phyloP scores from a whole-genome alignment of 2,888 invertebrate genomes.

The Thyatira batis region DNA sequence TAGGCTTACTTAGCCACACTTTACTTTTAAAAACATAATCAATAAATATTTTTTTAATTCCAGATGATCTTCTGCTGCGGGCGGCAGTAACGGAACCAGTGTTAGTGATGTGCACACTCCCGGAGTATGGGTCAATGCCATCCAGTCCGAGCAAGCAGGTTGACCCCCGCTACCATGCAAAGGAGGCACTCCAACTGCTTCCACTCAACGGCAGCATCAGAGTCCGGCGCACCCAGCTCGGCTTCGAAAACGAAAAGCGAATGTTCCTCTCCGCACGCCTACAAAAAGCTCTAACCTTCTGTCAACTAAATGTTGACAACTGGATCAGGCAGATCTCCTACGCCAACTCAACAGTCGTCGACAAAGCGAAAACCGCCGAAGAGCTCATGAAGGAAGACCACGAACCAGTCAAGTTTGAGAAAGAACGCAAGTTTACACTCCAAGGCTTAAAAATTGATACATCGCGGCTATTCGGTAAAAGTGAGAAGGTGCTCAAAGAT shows the following conservation, averaged over 20 bases:
- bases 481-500: constrained; percentile 77
- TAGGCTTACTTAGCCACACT: too few relatives aligned
- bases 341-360: constrained; percentile 64
- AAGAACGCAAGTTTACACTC: constrained; percentile 77
- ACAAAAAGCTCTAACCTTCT: constrained; percentile 85
- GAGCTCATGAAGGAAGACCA: constrained; percentile 81
- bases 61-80: constrained; percentile 83
- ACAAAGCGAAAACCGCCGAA: constrained; percentile 76
- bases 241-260: constrained; percentile 83
- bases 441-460: constrained; percentile 78
- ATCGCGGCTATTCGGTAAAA: constrained; percentile 76
- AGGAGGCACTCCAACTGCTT: constrained; percentile 77
- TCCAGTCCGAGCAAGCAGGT: constrained; percentile 77
- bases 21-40: constrained; percentile 4
- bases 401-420: constrained; percentile 77
- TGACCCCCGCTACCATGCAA: constrained; percentile 80
- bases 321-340: constrained; percentile 84
- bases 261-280: constrained; percentile 85
- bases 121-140: constrained; percentile 74
- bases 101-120: constrained; percentile 84
- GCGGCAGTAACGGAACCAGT: constrained; percentile 85
- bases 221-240: constrained; percentile 82
- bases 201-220: constrained; percentile 66
- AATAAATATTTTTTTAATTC: constrained; percentile 26
- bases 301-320: constrained; percentile 84